phyloP scores from a whole-genome alignment of 2,888 invertebrate genomes.

The Euplexia lucipara region DNA sequence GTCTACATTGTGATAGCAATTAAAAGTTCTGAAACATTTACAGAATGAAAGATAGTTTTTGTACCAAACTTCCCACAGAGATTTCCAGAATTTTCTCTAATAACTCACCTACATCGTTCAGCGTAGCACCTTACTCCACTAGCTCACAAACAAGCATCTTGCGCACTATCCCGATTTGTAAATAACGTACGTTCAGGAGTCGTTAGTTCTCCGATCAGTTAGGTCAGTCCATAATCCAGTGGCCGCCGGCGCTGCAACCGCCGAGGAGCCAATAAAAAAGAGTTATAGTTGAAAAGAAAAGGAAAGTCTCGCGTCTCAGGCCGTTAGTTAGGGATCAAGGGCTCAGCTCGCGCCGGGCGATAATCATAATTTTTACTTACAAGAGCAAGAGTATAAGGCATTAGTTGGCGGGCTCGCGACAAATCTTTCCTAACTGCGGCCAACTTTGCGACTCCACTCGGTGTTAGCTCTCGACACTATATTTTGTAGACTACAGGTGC shows the following conservation, averaged over 20 bases:
- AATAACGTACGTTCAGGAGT: constrained; percentile 77
- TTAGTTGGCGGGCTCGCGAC: constrained; percentile 87
- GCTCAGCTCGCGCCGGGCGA: constrained; percentile 88
- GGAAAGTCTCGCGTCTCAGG: constrained; percentile 86
- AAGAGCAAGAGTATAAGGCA: constrained; percentile 85
- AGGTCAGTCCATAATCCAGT: constrained; percentile 87
- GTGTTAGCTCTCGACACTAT: constrained; percentile 72
- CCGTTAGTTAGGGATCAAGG: constrained; percentile 90
- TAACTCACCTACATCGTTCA: constrained; percentile 43
- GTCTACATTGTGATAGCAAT: not conserved
- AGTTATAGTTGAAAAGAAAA: constrained; percentile 91
- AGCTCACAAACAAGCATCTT: constrained; percentile 60
- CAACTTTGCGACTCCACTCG: constrained; percentile 88
- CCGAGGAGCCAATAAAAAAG: constrained; percentile 89
- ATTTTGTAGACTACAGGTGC: constrained; percentile 80
- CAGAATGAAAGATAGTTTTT: not conserved
- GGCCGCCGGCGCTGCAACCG: constrained; percentile 78
- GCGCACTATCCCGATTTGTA: constrained; percentile 71
- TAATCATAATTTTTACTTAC: constrained; percentile 92
- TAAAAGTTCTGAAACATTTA: not conserved
- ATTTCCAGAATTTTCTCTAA: not conserved
- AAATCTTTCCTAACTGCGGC: constrained; percentile 90
- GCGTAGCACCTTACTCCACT: constrained; percentile 38
- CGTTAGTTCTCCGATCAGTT: constrained; percentile 81
- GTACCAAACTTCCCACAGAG: not conserved